These are phyloP conservation scores for Eleginops maclovinus DNA, from an alignment of 2,113 vertebrate species.

Conservation along the genomic window DNA sequence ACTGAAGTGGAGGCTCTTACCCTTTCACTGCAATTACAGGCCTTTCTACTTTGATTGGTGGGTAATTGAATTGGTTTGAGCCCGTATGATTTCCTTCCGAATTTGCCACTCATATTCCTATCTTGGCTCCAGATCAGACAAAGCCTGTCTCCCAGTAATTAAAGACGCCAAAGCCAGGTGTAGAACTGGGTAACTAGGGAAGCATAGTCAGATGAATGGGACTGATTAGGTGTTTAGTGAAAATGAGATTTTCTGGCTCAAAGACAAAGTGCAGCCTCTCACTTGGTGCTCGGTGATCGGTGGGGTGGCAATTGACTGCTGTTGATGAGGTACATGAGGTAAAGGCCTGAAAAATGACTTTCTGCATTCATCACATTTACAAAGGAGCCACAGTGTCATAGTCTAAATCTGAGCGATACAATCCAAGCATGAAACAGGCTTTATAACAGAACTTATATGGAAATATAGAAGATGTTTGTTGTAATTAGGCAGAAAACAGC, in stretches of 20 bases:
- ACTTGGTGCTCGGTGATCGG: conserved; percentile 67
- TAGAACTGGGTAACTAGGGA: conserved; percentile 71
- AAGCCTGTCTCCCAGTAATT: conserved; percentile 83
- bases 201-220: conserved; percentile 83
- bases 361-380: conserved; percentile 68
- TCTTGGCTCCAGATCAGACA: conserved; percentile 83
- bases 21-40: conserved; percentile 85
- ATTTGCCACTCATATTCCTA: conserved; percentile 83
- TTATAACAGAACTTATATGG: conserved; percentile 33
- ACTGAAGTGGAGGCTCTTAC: conserved; percentile 65
- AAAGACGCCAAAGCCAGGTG: conserved; percentile 84
- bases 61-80: conserved; percentile 87
- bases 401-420: conserved; percentile 37
- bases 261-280: conserved; percentile 81
- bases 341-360: conserved; percentile 74
- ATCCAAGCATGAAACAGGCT: conserved; percentile 45
- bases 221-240: conserved; percentile 86
- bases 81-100: conserved; percentile 82
- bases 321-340: conserved; percentile 82
- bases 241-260: conserved; percentile 82
- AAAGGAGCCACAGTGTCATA: conserved; percentile 59
- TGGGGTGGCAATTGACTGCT: conserved; percentile 77
- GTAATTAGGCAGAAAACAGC: conserved; percentile 52
- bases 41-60: conserved; percentile 87
- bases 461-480: conserved; percentile 11